Base-by-base conservation (phyloP, 2,888 invertebrate species). In the Netelia melanura region DNA sequence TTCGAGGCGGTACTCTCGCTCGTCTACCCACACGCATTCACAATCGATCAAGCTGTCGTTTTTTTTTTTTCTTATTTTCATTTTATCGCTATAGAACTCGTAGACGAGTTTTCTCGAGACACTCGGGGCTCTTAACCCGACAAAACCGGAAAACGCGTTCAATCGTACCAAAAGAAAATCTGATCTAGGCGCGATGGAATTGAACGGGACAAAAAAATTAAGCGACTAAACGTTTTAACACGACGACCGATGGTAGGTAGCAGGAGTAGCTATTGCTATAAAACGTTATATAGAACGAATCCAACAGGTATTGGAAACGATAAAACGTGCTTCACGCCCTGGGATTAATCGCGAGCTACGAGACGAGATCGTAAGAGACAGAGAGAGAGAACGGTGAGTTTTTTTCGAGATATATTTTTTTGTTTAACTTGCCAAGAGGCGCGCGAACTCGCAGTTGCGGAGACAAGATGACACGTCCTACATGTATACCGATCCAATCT, bases 241-340 rank as follows among this genome's bases (percentile, higher is more conserved):
- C 61, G 76, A 62, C 79, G 56, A 76, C 21, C 68, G 83, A 83
- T 62, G 74, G 71, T 72, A 62, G 43, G 58, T 30, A 44, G 54
- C 43, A 48, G 30, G 10, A 52, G 65, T 65, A 48, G 48, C 65
- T 67, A 71, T 44, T 70, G 30, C 61, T 43, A 25, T 62, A 84
- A 82, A 78, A 83, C 83, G 74, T 87, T 88, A 87, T 88, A 89
- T 89, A 88, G 87, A 89, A 88, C 75, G 88, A 88, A 89, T 88
- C 89, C 89, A 89, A 90, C 89, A 90, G 90, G 90, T 90, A 89
- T 90, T 89, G 89, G 84, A 87, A 86, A 87, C 89, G 89, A 89
- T 89, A 89, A 90, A 90, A 91, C 89, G 89, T 88, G 89, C 90
- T 89, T 90, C 89, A 88, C 89, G 87, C 90, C 38, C 89, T 84